Evolutionary conservation across 2,113 vertebrate genomes (phyloP).

Genomic region (Ophiodon elongatus): DNA sequence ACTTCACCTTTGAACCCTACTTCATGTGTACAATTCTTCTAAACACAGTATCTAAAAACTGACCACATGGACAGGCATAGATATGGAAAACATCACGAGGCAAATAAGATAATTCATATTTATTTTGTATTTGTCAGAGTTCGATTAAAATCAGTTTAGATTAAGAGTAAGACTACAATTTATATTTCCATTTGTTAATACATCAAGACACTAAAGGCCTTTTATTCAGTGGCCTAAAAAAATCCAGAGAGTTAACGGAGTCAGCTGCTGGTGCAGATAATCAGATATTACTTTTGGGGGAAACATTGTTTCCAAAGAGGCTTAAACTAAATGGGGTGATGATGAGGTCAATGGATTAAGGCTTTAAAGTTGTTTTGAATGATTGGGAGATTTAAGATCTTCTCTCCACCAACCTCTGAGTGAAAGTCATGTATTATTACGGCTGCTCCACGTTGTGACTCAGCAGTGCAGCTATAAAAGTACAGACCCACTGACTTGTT

Average conservation of each 20-base stretch:
- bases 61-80: not conserved
- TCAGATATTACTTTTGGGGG: slow-evolving; percentile 52
- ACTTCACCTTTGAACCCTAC: not conserved
- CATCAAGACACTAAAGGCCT: not conserved
- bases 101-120: not conserved
- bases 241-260: slow-evolving; percentile 9
- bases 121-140: not conserved
- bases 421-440: slow-evolving; percentile 41
- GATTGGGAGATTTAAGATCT: slow-evolving; percentile 53
- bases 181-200: not conserved
- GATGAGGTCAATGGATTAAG: slow-evolving; percentile 30
- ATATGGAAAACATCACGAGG: not conserved
- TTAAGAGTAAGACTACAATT: not conserved
- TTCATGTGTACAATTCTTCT: not conserved
- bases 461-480: slow-evolving; percentile 57
- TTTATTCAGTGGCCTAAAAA: slow-evolving; percentile 7
- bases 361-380: slow-evolving; percentile 53
- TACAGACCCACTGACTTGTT: slow-evolving; percentile 57
- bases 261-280: slow-evolving; percentile 33
- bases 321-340: slow-evolving; percentile 40
- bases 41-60: not conserved
- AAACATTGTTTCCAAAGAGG: slow-evolving; percentile 27
- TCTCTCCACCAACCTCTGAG: slow-evolving; percentile 17
- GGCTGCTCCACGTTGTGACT: slow-evolving; percentile 48
- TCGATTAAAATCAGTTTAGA: not conserved